Evolutionary conservation across 64 coral and sea anemone species (phyloP).

Genomic region (Acropora yongei): DNA sequence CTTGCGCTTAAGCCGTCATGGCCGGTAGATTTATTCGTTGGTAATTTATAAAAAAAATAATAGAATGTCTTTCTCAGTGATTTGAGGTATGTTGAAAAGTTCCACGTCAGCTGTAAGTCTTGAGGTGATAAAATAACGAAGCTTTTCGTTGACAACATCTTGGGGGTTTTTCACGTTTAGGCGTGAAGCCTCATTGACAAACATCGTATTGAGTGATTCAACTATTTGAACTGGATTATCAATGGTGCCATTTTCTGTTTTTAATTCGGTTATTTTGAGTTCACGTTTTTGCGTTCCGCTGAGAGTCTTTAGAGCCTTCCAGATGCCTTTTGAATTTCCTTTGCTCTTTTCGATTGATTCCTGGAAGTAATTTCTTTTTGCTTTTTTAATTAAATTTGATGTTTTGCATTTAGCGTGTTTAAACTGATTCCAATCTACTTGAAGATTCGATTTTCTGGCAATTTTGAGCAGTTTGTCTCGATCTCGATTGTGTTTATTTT

Average conservation of each 20-base stretch:
- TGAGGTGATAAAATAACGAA: background rate
- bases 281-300: conserved; percentile 9
- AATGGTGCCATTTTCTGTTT: no score
- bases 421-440: conserved; percentile 23
- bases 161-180: background rate
- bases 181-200: conserved; percentile 20
- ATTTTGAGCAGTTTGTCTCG: conserved; percentile 62
- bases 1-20: background rate
- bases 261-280: no score
- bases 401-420: conserved; percentile 16
- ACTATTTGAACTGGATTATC: background rate
- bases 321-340: conserved; percentile 63
- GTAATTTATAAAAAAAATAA: background rate
- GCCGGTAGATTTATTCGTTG: background rate
- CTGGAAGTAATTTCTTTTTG: conserved; percentile 53
- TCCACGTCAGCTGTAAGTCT: background rate
- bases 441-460: background rate
- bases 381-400: conserved; percentile 37
- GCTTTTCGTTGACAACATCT: conserved; percentile 15
- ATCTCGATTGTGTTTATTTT: conserved; percentile 31
- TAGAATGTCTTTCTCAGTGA: background rate
- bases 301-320: conserved; percentile 34
- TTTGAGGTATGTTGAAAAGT: conserved; percentile 1
- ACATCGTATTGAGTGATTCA: conserved; percentile 14
- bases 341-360: conserved; percentile 52